Evolutionary conservation across 2,888 invertebrate genomes (phyloP).

Genomic region (Acrocera orbiculus): DNA sequence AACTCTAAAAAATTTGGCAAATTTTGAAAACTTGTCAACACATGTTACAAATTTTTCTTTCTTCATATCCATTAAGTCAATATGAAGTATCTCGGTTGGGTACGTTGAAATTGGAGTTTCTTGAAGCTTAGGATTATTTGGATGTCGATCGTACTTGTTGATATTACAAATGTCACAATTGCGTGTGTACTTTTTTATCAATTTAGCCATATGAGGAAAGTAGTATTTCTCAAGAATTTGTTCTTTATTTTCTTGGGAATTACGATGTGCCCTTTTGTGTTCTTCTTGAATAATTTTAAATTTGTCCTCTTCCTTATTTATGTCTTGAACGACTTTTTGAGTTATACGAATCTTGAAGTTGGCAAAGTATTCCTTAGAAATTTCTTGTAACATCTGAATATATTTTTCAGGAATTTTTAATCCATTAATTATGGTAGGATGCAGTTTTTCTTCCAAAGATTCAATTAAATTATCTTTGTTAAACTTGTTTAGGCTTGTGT

Average conservation of each 20-base stretch:
- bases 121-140: background rate
- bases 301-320: background rate
- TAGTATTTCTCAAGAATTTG: constrained; percentile 3
- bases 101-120: background rate
- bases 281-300: constrained; percentile 1
- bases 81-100: background rate
- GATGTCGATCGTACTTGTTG: background rate
- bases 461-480: background rate
- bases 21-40: constrained; percentile 2
- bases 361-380: background rate
- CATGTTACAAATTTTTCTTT: constrained; percentile 1
- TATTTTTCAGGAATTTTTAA: constrained; percentile 2
- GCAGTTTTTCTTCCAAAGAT: background rate
- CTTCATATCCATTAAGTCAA: background rate
- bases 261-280: constrained; percentile 3
- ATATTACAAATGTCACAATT: background rate
- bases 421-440: background rate
- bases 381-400: background rate
- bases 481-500: background rate
- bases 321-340: background rate
- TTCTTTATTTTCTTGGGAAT: background rate
- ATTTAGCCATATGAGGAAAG: constrained; percentile 2
- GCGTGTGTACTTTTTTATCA: background rate
- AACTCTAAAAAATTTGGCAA: background rate
- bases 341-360: background rate